Evolutionary conservation across 2,113 vertebrate genomes (phyloP).

Genomic region (Pontoporia blainvillei): DNA sequence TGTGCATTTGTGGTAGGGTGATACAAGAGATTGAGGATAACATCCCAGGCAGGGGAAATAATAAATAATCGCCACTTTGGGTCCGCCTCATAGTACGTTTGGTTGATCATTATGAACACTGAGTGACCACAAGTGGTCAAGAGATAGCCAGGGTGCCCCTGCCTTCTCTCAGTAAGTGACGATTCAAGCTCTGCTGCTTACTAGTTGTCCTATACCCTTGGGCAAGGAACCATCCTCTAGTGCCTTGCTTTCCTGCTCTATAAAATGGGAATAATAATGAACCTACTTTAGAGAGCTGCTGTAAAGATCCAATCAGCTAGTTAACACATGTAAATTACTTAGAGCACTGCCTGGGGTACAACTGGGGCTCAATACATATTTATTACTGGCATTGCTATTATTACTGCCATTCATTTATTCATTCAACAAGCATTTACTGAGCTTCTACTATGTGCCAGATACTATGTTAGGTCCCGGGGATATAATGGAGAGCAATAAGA

Average conservation of each 20-base stretch:
- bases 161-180: neutral
- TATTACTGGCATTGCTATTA: neutral
- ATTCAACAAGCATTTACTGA: constrained; percentile 6
- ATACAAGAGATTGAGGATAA: neutral
- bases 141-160: neutral
- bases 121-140: neutral
- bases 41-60: neutral
- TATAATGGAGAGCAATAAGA: neutral
- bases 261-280: neutral
- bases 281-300: neutral
- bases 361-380: neutral
- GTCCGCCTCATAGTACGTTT: neutral
- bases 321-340: neutral
- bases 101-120: neutral
- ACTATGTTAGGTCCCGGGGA: neutral
- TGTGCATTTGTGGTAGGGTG: neutral
- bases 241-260: neutral
- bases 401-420: constrained; percentile 20
- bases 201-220: neutral
- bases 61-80: neutral
- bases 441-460: neutral
- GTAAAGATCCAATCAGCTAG: constrained; percentile 7
- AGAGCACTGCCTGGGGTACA: neutral
- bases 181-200: neutral
- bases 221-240: neutral